phyloP scores from a whole-genome alignment of 2,797 vertebrate species.

The Notolepis coatsorum region DNA sequence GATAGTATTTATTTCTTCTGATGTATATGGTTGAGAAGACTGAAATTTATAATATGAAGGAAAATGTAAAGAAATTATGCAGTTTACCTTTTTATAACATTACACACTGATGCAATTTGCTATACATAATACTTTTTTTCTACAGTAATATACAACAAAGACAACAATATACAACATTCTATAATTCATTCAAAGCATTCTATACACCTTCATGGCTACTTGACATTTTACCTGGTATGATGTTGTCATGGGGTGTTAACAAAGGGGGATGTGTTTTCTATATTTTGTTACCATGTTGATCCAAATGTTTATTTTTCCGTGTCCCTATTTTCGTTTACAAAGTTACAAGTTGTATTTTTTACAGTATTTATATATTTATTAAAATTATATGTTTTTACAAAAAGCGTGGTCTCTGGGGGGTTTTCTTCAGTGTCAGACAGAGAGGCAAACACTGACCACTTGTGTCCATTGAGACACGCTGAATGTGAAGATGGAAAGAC shows the following conservation, averaged over 20 bases:
- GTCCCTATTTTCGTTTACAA: slow-evolving; percentile 6
- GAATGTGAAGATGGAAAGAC: too few relatives aligned
- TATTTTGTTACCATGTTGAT: slow-evolving; percentile 34
- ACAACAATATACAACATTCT: not conserved
- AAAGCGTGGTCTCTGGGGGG: not conserved
- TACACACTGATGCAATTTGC: slow-evolving; percentile 25
- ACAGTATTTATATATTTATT: slow-evolving; percentile 71
- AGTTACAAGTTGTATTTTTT: slow-evolving; percentile 64
- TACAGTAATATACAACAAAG: too few relatives aligned
- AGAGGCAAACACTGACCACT: slow-evolving; percentile 47
- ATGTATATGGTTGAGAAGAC: slow-evolving; percentile 7
- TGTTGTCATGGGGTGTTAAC: too few relatives aligned
- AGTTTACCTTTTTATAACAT: slow-evolving; percentile 8
- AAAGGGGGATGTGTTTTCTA: slow-evolving; percentile 35
- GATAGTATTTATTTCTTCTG: slow-evolving; percentile 35
- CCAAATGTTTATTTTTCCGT: slow-evolving; percentile 48
- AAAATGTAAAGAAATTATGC: not conserved
- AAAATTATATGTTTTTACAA: slow-evolving; percentile 61
- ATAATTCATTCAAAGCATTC: not conserved
- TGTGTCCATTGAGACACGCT: slow-evolving; percentile 32
- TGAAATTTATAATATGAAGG: slow-evolving; percentile 26
- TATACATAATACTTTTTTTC: not conserved
- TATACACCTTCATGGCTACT: not conserved
- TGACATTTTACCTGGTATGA: not conserved
- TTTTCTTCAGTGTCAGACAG: not conserved